Evolutionary conservation across 2,797 vertebrate genomes (phyloP), one percentile per base, ranked within the genome.

Genomic region (Synaphobranchus kaupii): DNA sequence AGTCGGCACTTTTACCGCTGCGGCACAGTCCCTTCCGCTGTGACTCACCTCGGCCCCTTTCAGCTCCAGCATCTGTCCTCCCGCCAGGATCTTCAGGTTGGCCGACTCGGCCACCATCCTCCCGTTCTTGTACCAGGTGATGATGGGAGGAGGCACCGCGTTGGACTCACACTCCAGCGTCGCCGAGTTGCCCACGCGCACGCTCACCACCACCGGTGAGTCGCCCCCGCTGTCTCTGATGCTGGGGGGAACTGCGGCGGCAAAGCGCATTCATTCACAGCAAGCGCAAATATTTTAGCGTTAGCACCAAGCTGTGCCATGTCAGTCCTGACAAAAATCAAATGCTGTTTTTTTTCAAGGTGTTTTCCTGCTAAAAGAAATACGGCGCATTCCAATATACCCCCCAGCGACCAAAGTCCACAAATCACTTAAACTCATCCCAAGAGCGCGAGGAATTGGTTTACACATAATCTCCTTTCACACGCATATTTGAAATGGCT

Each of bases 101-200:
- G 94, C 89, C 0, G 97, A 96, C 63, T 97, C 96, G 0, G 94
- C 91, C 86, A 99, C 88, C 83, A 91, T 60, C 85, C 92, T 94
- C 84, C 97, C 95, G 22, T 98, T 98, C 94, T 98, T 99, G 93
- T 98, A 98, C 99, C 99, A 99, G 89, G 95, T 97, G 95, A 98
- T 91, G 89, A 96, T 93, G 0, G 98, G 98, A 81, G 98, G 96
- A 5, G 99, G 99, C 10, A 99, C 95, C 34, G 98, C 98, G 0
- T 98, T 98, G 15, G 97, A 98, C 90, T 98, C 97, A 0, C 99
- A 99, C 87, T 97, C 95, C 89, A 99, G 89, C 0, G 90, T 95
- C 44, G 97, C 96, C 0, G 95, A 92, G 83, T 93, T 93, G 3
- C 97, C 97, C 73, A 95, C 93, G 0, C 96, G 95, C 73, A 97